Percentiles rank a stretch among this genome's conserved stretches.
phyloP scores from a whole-genome alignment of 2,797 vertebrate species.

The Falco peregrinus region DNA sequence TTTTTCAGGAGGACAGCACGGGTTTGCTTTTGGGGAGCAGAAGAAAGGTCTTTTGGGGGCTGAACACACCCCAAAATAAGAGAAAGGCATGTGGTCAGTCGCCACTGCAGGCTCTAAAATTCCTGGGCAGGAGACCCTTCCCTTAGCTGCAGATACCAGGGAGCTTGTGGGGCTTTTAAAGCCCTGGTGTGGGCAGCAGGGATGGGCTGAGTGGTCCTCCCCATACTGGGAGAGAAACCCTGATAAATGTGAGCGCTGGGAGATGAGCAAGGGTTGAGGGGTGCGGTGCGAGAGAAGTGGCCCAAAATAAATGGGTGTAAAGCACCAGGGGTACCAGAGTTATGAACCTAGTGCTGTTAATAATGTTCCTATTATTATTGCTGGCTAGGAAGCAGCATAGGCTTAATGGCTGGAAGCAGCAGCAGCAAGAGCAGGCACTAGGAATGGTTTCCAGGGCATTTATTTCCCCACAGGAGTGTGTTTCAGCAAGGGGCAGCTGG shows the following conservation, averaged over 20 bases:
- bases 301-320: not conserved
- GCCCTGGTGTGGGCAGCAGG: not conserved
- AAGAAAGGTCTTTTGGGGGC: not conserved
- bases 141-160: accelerated
- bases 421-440: accelerated
- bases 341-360: not conserved
- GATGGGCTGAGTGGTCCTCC: accelerated
- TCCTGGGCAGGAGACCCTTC: not conserved
- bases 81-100: not conserved
- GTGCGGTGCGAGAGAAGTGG: not conserved
- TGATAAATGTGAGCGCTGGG: accelerated
- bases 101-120: not conserved
- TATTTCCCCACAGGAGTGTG: not conserved
- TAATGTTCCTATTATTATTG: not conserved
- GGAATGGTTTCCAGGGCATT: not conserved
- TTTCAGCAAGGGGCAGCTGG: not conserved
- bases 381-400: not conserved
- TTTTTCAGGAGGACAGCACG: not conserved
- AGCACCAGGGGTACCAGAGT: not conserved
- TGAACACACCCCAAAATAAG: not conserved
- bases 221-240: accelerated
- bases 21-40: not conserved
- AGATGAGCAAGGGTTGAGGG: not conserved
- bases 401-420: not conserved
- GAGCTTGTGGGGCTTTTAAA: not conserved